Base-by-base conservation (phyloP, 2,797 vertebrate species). In the Champsocephalus esox region DNA sequence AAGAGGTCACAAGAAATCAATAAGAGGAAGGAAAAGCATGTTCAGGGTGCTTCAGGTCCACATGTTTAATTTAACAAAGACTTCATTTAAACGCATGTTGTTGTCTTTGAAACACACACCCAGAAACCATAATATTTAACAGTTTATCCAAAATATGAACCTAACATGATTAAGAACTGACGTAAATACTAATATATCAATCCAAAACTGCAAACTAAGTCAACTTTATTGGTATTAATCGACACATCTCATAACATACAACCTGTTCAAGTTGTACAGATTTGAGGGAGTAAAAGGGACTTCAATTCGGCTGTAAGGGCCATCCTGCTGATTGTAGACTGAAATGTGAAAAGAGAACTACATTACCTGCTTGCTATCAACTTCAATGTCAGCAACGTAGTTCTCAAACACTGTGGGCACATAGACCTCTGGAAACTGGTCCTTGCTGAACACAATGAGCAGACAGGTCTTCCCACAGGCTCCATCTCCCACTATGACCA, bases 381-480 rank as follows among this genome's bases (percentile, higher is more conserved):
- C 96, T 82, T 97, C 96, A 32, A 97, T 96, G 87, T 96, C 96
- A 3, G 96, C 96, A 2, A 96, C 96, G 1, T 97, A 96, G 93
- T 97, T 97, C 81, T 97, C 96, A 60, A 97, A 97, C 45, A 97
- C 96, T 0, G 96, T 97, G 73, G 96, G 96, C 28, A 97, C 96
- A 0, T 97, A 97, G 19, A 97, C 96, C 82, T 97, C 96, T 5
- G 96, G 96, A 83, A 97, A 97, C 89, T 96, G 96, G 92, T 97
- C 96, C 87, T 96, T 97, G 73, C 96, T 97, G 93, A 97, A 97
- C 68, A 96, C 94, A 0, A 96, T 97, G 77, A 97, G 95, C 55
- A 97, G 95, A 74, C 96, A 96, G 12, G 96, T 97, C 89, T 97
- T 97, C 48, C 96, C 96, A 64, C 96, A 97, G n/a, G 96, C 96